Conservation (phyloP, 2,113 vertebrate species). For the Microcebus jonahi region DNA sequence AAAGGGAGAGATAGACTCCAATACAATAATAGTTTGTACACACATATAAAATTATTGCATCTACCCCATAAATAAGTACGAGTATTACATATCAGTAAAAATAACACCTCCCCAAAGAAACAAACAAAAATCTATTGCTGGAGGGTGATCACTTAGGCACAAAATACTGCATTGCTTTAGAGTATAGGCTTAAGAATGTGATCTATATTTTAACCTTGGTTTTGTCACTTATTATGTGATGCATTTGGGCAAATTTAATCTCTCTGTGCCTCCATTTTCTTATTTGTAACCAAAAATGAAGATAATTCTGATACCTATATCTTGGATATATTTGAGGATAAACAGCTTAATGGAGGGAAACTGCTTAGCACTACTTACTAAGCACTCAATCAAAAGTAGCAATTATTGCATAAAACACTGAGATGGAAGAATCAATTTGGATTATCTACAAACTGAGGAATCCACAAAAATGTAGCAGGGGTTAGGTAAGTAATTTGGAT, state of each 20-base stretch:
- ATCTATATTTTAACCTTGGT: not conserved
- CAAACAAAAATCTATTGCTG: not conserved
- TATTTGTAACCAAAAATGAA: not conserved
- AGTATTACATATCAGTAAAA: not conserved
- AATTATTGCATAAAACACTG: not conserved
- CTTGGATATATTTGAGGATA: not conserved
- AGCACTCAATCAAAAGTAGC: not conserved
- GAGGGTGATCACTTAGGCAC: not conserved
- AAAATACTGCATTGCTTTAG: not conserved
- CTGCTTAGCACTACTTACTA: not conserved
- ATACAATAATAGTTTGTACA: not conserved
- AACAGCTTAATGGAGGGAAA: not conserved
- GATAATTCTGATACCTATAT: not conserved
- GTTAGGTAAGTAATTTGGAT: not conserved
- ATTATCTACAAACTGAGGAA: not conserved
- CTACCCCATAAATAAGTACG: not conserved
- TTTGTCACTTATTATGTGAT: not conserved
- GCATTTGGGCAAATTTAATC: not conserved
- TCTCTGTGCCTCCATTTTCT: not conserved
- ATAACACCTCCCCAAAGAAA: not conserved
- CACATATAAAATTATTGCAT: not conserved
- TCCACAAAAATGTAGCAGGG: not conserved
- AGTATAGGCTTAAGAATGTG: not conserved
- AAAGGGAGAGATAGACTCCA: not conserved
- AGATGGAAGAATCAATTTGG: not conserved